Evolutionary conservation across 2,888 invertebrate species (phyloP).

Genomic region (Mesodorylaimus sp.): DNA sequence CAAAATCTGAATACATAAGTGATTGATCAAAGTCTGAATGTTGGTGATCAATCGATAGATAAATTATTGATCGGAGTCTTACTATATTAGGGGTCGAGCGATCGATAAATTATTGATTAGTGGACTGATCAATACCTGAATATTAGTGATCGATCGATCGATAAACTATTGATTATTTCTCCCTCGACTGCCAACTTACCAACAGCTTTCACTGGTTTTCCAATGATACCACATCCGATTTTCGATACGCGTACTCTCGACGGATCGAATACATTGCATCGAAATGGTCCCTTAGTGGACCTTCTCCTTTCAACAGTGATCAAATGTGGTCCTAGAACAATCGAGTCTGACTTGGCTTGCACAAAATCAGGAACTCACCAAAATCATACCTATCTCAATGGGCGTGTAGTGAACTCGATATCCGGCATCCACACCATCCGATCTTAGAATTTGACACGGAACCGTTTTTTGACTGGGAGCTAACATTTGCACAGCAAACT

Average conservation of each 20-base stretch:
- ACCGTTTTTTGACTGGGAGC: not conserved
- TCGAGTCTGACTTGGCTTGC: too few relatives aligned
- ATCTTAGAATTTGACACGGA: not conserved
- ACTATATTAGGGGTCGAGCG: too few relatives aligned
- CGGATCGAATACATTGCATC: constrained; percentile 82
- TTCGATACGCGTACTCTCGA: constrained; percentile 51
- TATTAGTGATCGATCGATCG: too few relatives aligned
- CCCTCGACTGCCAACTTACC: constrained; percentile 20
- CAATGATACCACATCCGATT: constrained; percentile 29
- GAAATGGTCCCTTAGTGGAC: constrained; percentile 72
- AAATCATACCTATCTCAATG: not conserved
- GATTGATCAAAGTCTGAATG: too few relatives aligned
- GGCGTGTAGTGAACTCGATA: not conserved
- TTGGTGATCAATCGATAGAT: too few relatives aligned
- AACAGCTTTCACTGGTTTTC: constrained; percentile 31
- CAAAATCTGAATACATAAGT: too few relatives aligned
- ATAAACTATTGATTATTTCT: too few relatives aligned
- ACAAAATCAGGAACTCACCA: too few relatives aligned
- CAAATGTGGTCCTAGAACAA: constrained; percentile 54
- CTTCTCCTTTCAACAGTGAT: constrained; percentile 52
- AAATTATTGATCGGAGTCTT: too few relatives aligned
- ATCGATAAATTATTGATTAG: too few relatives aligned
- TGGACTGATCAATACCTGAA: too few relatives aligned
- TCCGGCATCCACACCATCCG: not conserved
- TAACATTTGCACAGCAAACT: too few relatives aligned